phyloP scores from a whole-genome alignment of 2,797 vertebrate species.

The Sphenodon punctatus region DNA sequence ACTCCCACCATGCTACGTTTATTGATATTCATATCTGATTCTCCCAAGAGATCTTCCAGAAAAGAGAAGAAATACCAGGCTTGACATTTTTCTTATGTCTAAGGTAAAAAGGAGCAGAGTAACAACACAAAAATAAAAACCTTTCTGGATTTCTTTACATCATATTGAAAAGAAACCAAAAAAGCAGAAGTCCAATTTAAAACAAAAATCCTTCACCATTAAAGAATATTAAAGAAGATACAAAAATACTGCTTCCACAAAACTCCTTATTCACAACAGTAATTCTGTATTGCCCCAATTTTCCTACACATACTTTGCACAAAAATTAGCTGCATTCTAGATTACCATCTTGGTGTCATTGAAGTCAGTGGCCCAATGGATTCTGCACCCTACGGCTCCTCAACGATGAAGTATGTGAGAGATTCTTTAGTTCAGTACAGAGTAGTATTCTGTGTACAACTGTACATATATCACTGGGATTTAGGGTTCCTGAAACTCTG shows the following conservation, averaged over 20 bases:
- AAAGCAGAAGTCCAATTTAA: not conserved
- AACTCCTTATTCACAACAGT: not conserved
- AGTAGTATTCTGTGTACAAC: not conserved
- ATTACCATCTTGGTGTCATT: too few relatives aligned
- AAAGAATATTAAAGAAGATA: not conserved
- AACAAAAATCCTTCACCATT: not conserved
- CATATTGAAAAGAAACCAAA: not conserved
- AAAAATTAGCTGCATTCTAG: not conserved
- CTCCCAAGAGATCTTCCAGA: not conserved
- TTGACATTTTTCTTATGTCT: not conserved
- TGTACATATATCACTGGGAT: not conserved
- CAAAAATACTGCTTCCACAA: not conserved
- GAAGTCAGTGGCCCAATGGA: too few relatives aligned
- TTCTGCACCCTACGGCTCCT: too few relatives aligned
- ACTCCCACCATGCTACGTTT: not conserved
- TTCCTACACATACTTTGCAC: not conserved
- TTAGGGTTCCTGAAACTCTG: conserved; percentile 23
- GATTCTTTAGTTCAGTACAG: conserved; percentile 1
- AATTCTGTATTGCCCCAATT: not conserved
- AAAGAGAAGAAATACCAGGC: not conserved
- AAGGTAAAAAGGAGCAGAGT: not conserved
- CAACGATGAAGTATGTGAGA: not conserved
- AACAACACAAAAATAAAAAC: not conserved
- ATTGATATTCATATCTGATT: not conserved
- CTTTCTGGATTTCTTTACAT: not conserved